Percentiles rank a stretch among this genome's conserved stretches.
phyloP scores from a whole-genome alignment of 1,140 invertebrate species.

The Zelostemma sp. region DNA sequence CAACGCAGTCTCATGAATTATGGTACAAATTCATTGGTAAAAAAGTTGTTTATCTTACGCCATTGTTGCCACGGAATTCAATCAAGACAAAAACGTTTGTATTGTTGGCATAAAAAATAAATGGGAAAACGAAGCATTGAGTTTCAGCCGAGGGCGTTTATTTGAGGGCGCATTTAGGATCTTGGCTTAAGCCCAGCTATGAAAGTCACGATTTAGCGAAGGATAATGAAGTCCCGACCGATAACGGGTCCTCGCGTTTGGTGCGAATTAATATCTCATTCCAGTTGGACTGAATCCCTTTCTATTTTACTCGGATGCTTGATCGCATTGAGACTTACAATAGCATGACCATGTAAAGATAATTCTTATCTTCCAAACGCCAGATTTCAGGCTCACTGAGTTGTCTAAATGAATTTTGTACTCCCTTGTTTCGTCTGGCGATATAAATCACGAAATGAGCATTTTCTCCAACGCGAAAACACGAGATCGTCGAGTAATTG shows the following conservation, averaged over 20 bases:
- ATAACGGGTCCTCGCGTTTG: conserved; percentile 9
- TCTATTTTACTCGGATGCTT: conserved; percentile 6
- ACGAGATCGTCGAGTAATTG: too few relatives aligned
- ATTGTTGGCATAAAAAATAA: too few relatives aligned
- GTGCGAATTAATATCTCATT: conserved; percentile 16
- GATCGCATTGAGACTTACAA: conserved; percentile 9
- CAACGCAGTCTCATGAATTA: too few relatives aligned
- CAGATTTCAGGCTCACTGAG: neutral
- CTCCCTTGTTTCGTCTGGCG: too few relatives aligned
- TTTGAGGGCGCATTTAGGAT: neutral
- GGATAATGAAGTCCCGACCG: conserved; percentile 16
- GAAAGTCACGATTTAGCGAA: conserved; percentile 11
- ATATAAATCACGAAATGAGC: neutral
- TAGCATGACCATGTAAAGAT: conserved; percentile 9
- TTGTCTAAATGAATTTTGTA: neutral
- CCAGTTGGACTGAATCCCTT: conserved; percentile 13
- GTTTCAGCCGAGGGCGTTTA: neutral
- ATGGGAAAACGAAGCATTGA: too few relatives aligned
- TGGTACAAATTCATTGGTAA: too few relatives aligned
- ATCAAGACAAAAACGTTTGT: too few relatives aligned
- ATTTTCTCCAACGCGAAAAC: too few relatives aligned
- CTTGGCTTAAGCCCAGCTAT: conserved; percentile 9
- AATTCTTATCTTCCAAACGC: conserved; percentile 1
- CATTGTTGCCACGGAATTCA: too few relatives aligned
- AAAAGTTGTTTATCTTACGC: too few relatives aligned